Evolutionary conservation across 2,888 invertebrate species (phyloP).

Genomic region (Pterostichus madidus): DNA sequence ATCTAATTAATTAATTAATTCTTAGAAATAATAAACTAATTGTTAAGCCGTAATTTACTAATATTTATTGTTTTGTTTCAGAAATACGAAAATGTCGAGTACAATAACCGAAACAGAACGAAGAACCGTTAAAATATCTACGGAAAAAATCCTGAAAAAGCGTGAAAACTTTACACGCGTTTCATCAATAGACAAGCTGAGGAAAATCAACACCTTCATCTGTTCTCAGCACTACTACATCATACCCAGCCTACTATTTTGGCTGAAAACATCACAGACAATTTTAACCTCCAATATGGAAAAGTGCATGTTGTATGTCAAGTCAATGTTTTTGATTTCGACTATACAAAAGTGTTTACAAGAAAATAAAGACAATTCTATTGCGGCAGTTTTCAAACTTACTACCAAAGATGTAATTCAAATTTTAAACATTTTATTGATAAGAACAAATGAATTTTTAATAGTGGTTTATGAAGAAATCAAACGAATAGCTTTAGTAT

Average conservation of each 20-base stretch:
- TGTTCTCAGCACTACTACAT: slow-evolving; percentile 74
- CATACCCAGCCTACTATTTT: slow-evolving; percentile 73
- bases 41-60: neutral
- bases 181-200: slow-evolving; percentile 74
- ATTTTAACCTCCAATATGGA: slow-evolving; percentile 72
- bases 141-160: slow-evolving; percentile 65
- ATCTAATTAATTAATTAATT: too few species aligned
- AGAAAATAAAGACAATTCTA: slow-evolving; percentile 34
- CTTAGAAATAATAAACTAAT: neutral
- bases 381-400: slow-evolving; percentile 40
- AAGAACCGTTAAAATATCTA: slow-evolving; percentile 21
- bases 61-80: neutral
- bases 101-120: slow-evolving; percentile 54
- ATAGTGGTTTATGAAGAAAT: neutral
- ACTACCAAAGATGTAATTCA: slow-evolving; percentile 35
- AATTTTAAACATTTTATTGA: slow-evolving; percentile 41
- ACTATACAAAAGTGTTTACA: slow-evolving; percentile 10
- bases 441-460: slow-evolving; percentile 10
- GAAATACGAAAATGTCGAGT: slow-evolving; percentile 47
- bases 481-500: slow-evolving; percentile 25
- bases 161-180: slow-evolving; percentile 71
- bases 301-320: slow-evolving; percentile 71
- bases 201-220: slow-evolving; percentile 74
- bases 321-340: slow-evolving; percentile 68
- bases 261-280: slow-evolving; percentile 73